Conservation (phyloP, 2,888 invertebrate genomes). For the Nemotelus nigrinus region DNA sequence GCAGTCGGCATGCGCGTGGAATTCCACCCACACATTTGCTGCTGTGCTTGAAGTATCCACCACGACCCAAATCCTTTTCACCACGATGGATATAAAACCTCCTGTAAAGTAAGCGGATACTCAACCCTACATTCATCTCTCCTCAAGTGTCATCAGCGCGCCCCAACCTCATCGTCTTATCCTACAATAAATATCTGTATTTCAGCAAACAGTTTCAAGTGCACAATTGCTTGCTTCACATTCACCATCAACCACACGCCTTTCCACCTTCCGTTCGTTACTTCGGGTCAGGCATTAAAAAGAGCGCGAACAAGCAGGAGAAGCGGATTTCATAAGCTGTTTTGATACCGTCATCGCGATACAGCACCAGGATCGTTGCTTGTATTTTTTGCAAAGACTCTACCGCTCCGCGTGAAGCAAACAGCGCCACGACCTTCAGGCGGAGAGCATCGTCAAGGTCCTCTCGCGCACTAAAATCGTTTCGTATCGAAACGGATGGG, state of each 20-base stretch:
- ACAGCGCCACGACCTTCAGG: slow-evolving; percentile 36
- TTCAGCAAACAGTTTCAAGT: no score
- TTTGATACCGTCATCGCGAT: slow-evolving; percentile 11
- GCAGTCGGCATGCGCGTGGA: slow-evolving; percentile 9
- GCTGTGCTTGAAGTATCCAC: background rate
- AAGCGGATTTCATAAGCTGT: slow-evolving; percentile 15
- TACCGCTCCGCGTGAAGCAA: slow-evolving; percentile 13
- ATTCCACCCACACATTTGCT: slow-evolving; percentile 15
- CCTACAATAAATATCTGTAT: background rate
- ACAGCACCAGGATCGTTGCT: background rate
- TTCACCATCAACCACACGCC: no score
- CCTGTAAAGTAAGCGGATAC: no score
- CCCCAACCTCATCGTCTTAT: no score
- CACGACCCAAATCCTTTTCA: no score
- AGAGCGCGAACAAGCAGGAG: background rate
- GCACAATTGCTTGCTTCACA: no score
- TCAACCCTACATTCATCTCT: no score
- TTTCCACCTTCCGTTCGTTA: no score
- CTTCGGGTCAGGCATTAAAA: background rate
- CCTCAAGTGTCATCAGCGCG: no score
- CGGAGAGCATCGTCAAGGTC: slow-evolving; percentile 38
- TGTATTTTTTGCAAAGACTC: background rate
- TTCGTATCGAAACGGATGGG: slow-evolving; percentile 9
- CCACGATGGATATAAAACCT: no score
- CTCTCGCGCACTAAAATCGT: slow-evolving; percentile 23